Conservation (phyloP, 1,140 invertebrate species). For the Lepidurus arcticus region DNA sequence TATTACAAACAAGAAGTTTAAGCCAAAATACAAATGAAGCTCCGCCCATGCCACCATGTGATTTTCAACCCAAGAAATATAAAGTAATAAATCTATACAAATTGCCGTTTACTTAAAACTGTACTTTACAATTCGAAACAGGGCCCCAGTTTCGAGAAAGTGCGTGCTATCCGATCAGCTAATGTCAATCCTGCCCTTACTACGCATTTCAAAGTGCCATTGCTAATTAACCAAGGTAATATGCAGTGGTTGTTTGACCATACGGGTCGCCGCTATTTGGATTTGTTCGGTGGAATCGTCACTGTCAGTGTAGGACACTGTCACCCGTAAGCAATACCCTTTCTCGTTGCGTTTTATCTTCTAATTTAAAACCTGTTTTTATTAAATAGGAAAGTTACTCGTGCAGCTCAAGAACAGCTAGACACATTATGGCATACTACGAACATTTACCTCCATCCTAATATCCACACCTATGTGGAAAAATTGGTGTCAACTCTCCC, state of each 20-base stretch:
- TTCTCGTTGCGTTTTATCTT: background rate
- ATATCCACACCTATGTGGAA: constrained; percentile 83
- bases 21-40: background rate
- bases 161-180: constrained; percentile 52
- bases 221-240: constrained; percentile 76
- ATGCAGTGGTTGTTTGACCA: constrained; percentile 92
- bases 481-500: constrained; percentile 75
- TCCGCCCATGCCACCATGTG: background rate
- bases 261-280: constrained; percentile 77
- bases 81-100: background rate
- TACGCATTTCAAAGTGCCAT: constrained; percentile 73
- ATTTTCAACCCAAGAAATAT: background rate
- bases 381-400: constrained; percentile 61
- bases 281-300: constrained; percentile 93
- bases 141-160: constrained; percentile 44
- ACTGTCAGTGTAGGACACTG: constrained; percentile 97
- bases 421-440: constrained; percentile 84
- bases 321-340: constrained; percentile 73
- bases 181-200: constrained; percentile 65
- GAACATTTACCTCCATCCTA: constrained; percentile 81
- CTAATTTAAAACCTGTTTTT: background rate
- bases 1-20: background rate
- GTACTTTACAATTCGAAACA: background rate
- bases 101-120: background rate
- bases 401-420: constrained; percentile 70